phyloP scores from a whole-genome alignment of 2,888 invertebrate species.

The Nomada ferruginata region DNA sequence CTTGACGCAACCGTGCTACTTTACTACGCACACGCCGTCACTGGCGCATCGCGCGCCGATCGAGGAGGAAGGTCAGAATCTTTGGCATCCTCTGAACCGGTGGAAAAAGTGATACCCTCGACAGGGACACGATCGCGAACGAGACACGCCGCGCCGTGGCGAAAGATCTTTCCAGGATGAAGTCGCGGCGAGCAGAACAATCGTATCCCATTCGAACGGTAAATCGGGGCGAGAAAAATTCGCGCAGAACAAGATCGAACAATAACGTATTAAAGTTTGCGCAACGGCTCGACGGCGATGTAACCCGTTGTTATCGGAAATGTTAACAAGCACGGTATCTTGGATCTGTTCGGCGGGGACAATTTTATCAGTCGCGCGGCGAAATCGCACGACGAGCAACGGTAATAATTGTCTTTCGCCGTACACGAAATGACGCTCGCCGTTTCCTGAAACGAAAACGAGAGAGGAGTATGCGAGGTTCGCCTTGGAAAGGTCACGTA shows the following conservation, averaged over 20 bases:
- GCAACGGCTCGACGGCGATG: conserved; percentile 28
- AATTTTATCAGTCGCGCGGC: conserved; percentile 38
- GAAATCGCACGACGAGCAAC: conserved; percentile 10
- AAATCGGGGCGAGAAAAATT: conserved; percentile 12
- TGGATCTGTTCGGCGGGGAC: conserved; percentile 27
- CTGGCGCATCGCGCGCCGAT: conserved; percentile 30
- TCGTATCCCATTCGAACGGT: background rate
- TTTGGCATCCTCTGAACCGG: background rate
- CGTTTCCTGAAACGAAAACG: conserved; percentile 42
- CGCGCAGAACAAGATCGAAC: background rate
- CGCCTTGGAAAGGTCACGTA: conserved; percentile 64
- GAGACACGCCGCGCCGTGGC: background rate
- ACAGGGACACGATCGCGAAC: background rate
- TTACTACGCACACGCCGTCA: background rate
- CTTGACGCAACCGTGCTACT: conserved; percentile 9
- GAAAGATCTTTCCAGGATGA: background rate
- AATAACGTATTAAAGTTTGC: conserved; percentile 42
- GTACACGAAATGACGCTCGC: conserved; percentile 11
- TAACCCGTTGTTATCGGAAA: conserved; percentile 48
- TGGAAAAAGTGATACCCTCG: background rate
- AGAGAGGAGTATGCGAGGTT: conserved; percentile 41
- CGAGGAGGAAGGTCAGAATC: conserved; percentile 29
- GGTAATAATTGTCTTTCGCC: background rate
- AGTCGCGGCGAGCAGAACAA: background rate
- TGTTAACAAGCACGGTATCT: conserved; percentile 53